Percentiles rank a stretch among this genome's conserved stretches.
These are phyloP conservation scores for Anarhynchus alexandrinus DNA, from an alignment of 2,113 vertebrate genomes.

Conservation along the genomic window DNA sequence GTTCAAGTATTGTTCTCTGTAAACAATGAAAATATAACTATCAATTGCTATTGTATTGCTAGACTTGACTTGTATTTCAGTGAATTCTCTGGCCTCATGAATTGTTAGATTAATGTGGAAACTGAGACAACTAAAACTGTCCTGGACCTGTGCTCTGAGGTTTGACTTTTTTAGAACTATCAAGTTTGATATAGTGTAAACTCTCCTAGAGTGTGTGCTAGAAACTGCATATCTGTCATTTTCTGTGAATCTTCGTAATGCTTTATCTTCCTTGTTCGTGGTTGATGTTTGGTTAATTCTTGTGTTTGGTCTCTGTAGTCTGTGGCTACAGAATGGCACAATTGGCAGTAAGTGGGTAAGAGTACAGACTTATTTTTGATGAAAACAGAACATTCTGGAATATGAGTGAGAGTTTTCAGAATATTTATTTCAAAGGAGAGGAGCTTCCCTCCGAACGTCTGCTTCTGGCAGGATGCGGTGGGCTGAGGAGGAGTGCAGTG, in stretches of 20 bases:
- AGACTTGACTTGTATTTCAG: background rate
- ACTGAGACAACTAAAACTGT: background rate
- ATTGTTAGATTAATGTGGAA: background rate
- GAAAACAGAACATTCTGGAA: background rate
- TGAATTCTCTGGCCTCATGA: background rate
- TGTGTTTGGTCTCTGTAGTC: background rate
- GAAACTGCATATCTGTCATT: background rate
- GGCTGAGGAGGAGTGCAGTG: background rate
- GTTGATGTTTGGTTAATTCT: background rate
- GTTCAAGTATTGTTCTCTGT: background rate
- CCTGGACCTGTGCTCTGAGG: background rate
- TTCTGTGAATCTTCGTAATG: background rate
- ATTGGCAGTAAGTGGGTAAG: background rate
- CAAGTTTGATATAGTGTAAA: background rate
- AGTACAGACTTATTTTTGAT: background rate
- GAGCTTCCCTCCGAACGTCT: background rate
- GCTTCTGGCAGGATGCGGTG: rapidly evolving
- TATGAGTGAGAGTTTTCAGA: background rate
- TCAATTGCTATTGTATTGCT: background rate
- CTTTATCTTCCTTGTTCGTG: background rate
- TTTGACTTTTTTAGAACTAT: background rate
- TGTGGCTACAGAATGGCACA: background rate
- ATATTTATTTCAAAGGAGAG: background rate
- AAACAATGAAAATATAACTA: background rate
- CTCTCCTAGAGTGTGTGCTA: background rate